These are phyloP conservation scores for Chirona hameri DNA, from an alignment of 2,888 invertebrate genomes.

Conservation along the genomic window DNA sequence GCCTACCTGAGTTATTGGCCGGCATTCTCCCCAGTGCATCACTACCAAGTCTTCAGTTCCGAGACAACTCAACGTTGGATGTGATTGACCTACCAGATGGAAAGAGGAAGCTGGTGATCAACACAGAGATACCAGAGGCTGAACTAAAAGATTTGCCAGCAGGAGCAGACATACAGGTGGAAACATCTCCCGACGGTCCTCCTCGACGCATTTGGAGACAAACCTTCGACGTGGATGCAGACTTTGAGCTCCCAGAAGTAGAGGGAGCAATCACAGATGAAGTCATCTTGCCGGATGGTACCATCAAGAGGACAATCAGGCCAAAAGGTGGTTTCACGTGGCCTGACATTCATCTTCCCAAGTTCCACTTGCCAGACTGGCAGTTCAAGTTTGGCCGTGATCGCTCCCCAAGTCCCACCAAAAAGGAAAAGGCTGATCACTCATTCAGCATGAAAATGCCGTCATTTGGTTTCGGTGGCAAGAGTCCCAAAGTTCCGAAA, in stretches of 20 bases:
- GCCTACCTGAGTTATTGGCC: background rate
- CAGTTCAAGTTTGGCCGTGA: background rate
- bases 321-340: background rate
- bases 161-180: background rate
- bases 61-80: background rate
- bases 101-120: background rate
- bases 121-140: background rate
- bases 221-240: slow-evolving; percentile 1
- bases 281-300: background rate
- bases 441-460: slow-evolving; percentile 8
- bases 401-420: background rate
- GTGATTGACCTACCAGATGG: background rate
- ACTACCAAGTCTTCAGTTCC: background rate
- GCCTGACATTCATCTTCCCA: background rate
- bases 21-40: background rate
- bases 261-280: background rate
- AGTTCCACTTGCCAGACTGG: slow-evolving; percentile 5
- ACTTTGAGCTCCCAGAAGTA: background rate
- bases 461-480: background rate
- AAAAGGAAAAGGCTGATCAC: background rate
- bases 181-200: background rate
- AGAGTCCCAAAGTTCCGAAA: background rate
- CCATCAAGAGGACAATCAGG: background rate
- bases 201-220: background rate
- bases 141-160: background rate